Conservation (phyloP, 1,140 invertebrate species). For the Cataglyphis hispanica region DNA sequence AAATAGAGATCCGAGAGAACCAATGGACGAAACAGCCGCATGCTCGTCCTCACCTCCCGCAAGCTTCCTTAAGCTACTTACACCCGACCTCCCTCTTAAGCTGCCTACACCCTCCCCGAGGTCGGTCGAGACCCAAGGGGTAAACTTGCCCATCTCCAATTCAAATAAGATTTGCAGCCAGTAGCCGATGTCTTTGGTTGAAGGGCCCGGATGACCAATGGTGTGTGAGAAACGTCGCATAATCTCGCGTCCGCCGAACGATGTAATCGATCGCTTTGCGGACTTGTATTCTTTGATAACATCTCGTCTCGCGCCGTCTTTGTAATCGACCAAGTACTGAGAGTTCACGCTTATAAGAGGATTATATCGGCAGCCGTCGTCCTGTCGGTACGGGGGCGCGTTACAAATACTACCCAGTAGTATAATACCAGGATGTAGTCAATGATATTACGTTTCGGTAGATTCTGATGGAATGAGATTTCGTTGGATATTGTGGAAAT, state of each 20-base stretch:
- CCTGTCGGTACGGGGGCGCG: background rate
- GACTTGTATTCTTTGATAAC: constrained; percentile 72
- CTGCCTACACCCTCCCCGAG: constrained; percentile 68
- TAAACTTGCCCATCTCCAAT: constrained; percentile 80
- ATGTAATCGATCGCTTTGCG: constrained; percentile 69
- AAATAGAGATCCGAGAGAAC: constrained; percentile 41
- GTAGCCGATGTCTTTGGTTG: constrained; percentile 53
- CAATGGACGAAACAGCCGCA: constrained; percentile 56
- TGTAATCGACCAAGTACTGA: constrained; percentile 60
- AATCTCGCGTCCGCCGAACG: constrained; percentile 66
- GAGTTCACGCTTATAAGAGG: constrained; percentile 62
- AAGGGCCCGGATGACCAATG: constrained; percentile 64
- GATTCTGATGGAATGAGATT: constrained; percentile 24
- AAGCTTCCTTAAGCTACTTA: constrained; percentile 75
- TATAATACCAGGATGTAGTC: constrained; percentile 9
- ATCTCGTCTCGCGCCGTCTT: constrained; percentile 38
- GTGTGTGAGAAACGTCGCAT: constrained; percentile 61
- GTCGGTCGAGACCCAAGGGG: constrained; percentile 70
- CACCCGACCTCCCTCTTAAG: constrained; percentile 68
- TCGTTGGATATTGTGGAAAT: constrained; percentile 22
- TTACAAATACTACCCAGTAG: constrained; percentile 19
- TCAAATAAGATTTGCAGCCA: constrained; percentile 80
- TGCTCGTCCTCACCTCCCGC: constrained; percentile 49
- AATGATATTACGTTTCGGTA: constrained; percentile 47
- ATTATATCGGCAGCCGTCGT: constrained; percentile 41